Evolutionary conservation across 2,888 invertebrate species (phyloP).

Genomic region (Parascotia fuliginaria): DNA sequence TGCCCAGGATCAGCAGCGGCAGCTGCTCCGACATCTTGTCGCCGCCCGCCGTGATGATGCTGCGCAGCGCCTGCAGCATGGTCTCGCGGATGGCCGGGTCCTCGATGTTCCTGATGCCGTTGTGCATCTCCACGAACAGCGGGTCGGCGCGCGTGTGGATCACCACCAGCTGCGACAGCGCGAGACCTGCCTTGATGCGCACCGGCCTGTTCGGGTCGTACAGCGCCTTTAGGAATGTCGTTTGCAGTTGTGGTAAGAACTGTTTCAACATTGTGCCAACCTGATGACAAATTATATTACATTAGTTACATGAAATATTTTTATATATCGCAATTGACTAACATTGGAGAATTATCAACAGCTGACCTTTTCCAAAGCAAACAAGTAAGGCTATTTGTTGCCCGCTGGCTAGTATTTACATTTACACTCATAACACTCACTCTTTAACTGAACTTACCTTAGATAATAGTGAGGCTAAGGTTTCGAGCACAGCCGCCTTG

Average conservation of each 20-base stretch:
- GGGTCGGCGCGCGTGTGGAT: constrained; percentile 98
- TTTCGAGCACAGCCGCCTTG: constrained; percentile 98
- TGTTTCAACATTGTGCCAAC: constrained; percentile 98
- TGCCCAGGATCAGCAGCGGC: constrained; percentile 89
- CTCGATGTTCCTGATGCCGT: constrained; percentile 93
- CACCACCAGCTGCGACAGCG: constrained; percentile 93
- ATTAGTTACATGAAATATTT: too few relatives aligned
- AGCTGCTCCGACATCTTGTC: constrained; percentile 94
- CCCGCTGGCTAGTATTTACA: too few relatives aligned
- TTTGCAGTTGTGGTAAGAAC: constrained; percentile 99
- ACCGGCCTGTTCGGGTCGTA: constrained; percentile 95
- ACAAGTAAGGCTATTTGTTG: too few relatives aligned
- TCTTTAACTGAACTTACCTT: constrained; percentile 86
- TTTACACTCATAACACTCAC: too few relatives aligned
- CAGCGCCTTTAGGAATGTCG: constrained; percentile 98
- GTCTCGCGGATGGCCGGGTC: constrained; percentile 96
- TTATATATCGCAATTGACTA: too few relatives aligned
- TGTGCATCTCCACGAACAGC: constrained; percentile 96
- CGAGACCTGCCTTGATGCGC: constrained; percentile 94
- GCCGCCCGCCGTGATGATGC: constrained; percentile 93
- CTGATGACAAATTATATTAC: constrained; percentile 64
- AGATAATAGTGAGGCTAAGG: constrained; percentile 94
- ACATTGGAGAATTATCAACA: too few relatives aligned
- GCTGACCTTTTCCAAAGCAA: too few relatives aligned
- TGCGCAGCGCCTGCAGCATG: constrained; percentile 95